These are phyloP conservation scores for Leucoraja ocellata DNA, from an alignment of 2,797 vertebrate genomes.

Conservation along the genomic window DNA sequence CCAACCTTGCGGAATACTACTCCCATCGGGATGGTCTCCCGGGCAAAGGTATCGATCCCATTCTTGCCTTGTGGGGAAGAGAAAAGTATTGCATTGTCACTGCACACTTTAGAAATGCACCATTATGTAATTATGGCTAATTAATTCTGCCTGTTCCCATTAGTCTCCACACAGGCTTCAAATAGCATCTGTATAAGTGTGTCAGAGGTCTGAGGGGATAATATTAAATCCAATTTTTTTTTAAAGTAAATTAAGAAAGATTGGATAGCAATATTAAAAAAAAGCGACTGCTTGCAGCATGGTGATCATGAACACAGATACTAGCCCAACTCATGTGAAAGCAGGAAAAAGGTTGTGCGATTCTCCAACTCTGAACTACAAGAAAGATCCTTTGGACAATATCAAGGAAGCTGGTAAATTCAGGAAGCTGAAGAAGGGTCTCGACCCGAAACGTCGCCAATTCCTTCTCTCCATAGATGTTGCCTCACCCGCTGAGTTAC, in stretches of 20 bases:
- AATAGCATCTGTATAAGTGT: neutral
- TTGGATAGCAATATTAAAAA: neutral
- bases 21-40: constrained; percentile 72
- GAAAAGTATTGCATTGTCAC: neutral
- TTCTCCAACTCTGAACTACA: neutral
- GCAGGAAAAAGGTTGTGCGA: neutral
- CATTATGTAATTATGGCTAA: neutral
- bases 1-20: constrained; percentile 74
- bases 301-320: neutral
- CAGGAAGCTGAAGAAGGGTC: no score
- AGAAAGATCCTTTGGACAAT: neutral
- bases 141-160: neutral
- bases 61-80: constrained; percentile 63
- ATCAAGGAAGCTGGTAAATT: neutral
- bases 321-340: no score
- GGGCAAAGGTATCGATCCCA: constrained; percentile 83
- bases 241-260: neutral
- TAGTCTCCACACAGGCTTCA: neutral
- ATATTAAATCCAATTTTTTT: neutral
- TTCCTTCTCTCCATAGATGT: no score
- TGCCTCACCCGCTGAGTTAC: no score
- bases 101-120: neutral
- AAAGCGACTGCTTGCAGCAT: neutral
- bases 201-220: neutral
- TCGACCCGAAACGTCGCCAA: no score